phyloP scores from a whole-genome alignment of 2,888 invertebrate species.

The Clanis bilineata region DNA sequence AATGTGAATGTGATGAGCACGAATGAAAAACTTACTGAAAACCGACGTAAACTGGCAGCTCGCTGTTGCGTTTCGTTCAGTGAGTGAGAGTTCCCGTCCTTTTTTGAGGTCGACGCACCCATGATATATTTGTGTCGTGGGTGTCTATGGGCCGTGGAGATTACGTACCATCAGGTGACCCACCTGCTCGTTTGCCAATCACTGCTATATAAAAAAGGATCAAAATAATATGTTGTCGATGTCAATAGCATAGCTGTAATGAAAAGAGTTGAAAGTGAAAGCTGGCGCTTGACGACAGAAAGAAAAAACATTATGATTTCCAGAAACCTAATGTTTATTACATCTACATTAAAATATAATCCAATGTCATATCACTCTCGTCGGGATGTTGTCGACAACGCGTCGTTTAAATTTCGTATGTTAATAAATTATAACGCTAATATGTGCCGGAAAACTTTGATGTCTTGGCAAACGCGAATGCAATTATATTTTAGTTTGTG shows the following conservation, averaged over 20 bases:
- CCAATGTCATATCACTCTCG: neutral
- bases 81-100: too few relatives aligned
- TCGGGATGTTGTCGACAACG: neutral
- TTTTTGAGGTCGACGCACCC: too few relatives aligned
- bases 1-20: too few relatives aligned
- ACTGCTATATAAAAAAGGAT: too few relatives aligned
- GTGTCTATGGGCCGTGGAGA: too few relatives aligned
- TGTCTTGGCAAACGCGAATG: slow-evolving; percentile 3
- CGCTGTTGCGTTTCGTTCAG: too few relatives aligned
- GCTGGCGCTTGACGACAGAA: neutral
- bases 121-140: too few relatives aligned
- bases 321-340: neutral
- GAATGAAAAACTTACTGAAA: too few relatives aligned
- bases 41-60: too few relatives aligned
- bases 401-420: neutral
- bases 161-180: too few relatives aligned
- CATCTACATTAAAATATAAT: neutral
- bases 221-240: too few relatives aligned
- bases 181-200: too few relatives aligned
- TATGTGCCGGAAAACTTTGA: slow-evolving; percentile 10
- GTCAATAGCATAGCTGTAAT: neutral
- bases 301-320: neutral
- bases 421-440: neutral
- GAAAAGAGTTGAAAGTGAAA: neutral
- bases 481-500: slow-evolving; percentile 3